These are phyloP conservation scores for Monomorium pharaonis DNA, from an alignment of 1,140 invertebrate species.

Conservation along the genomic window DNA sequence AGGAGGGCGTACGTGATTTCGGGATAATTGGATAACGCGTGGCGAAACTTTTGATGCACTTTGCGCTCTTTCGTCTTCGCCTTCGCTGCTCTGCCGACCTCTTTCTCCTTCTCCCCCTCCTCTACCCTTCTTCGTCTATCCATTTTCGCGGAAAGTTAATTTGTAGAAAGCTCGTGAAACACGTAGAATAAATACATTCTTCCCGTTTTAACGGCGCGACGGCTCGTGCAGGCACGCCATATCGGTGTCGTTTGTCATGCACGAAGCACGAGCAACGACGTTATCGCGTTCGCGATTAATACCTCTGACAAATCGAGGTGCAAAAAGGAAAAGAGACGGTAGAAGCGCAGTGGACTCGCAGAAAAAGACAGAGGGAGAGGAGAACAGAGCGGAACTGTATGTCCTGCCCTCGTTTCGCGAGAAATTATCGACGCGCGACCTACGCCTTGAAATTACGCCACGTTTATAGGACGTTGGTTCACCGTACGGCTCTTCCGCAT, in stretches of 20 bases:
- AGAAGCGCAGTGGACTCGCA: background rate
- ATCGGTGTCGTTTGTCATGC: conserved; percentile 78
- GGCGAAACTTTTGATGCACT: conserved; percentile 62
- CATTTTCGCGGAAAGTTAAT: conserved; percentile 77
- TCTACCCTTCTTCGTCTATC: conserved; percentile 24
- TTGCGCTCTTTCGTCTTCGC: background rate
- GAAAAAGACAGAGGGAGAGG: background rate
- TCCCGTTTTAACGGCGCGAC: conserved; percentile 71
- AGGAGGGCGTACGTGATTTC: conserved; percentile 62
- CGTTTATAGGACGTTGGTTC: conserved; percentile 28
- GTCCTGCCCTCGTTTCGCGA: conserved; percentile 46
- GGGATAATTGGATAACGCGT: conserved; percentile 68
- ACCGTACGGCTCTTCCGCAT: background rate
- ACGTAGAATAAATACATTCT: conserved; percentile 79
- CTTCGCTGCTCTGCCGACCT: background rate
- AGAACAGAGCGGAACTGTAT: conserved; percentile 23
- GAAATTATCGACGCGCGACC: conserved; percentile 52
- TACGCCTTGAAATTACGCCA: conserved; percentile 46
- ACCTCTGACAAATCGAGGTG: conserved; percentile 65
- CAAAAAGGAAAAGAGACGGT: conserved; percentile 16
- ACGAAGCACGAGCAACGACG: conserved; percentile 76
- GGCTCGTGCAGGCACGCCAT: conserved; percentile 68
- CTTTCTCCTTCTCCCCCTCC: background rate
- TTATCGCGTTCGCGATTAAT: conserved; percentile 72
- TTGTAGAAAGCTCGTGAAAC: conserved; percentile 77